A percentile compares a stretch with the other conserved stretches of the same genome.
These are phyloP conservation scores for Xiphorhynchus elegans DNA, from an alignment of 2,113 vertebrate genomes.

Conservation along the genomic window DNA sequence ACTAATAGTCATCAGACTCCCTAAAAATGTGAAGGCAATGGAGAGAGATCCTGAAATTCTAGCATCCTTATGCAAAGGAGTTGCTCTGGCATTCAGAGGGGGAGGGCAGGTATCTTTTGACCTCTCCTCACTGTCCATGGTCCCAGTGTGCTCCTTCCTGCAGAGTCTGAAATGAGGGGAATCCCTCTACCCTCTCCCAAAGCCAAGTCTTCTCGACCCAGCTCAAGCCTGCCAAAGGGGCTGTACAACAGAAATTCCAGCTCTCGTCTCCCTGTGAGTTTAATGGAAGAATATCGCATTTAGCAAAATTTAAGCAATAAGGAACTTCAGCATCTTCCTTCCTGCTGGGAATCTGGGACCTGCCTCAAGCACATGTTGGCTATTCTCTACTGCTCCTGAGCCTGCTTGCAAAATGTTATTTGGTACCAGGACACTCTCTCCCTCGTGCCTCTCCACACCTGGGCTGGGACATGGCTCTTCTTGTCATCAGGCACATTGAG, in stretches of 20 bases:
- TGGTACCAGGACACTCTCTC: neutral
- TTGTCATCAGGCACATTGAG: neutral
- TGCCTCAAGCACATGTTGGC: neutral
- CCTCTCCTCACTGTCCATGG: too few species aligned
- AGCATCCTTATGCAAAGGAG: neutral
- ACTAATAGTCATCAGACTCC: neutral
- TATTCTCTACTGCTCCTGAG: neutral
- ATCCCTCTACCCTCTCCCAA: neutral
- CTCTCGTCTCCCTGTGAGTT: neutral
- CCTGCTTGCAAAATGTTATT: neutral
- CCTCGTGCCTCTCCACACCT: neutral
- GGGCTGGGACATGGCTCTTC: neutral
- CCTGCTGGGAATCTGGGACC: fast-evolving
- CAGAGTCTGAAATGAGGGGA: neutral
- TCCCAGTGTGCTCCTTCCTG: neutral
- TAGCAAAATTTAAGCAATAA: neutral
- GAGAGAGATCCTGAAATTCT: neutral
- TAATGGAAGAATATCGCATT: neutral
- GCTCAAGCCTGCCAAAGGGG: neutral
- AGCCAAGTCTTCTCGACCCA: neutral
- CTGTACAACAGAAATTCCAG: neutral
- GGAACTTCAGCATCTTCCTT: neutral
- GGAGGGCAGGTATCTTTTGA: neutral
- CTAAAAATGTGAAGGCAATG: neutral
- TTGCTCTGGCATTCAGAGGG: neutral